Conservation (phyloP, 2,113 vertebrate species). For the Antennarius striatus region DNA sequence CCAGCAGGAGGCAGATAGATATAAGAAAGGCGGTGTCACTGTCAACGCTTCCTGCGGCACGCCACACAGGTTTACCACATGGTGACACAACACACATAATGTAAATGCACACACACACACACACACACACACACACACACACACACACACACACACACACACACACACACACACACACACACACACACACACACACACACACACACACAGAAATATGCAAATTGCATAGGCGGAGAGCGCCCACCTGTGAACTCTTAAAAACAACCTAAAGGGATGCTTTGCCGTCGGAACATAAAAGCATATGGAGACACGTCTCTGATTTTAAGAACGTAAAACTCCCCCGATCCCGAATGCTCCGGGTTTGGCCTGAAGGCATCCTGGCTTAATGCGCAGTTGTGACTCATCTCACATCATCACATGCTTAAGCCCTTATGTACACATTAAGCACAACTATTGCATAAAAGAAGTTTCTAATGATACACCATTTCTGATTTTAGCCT, state of each 20-base stretch:
- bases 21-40: conserved; percentile 5
- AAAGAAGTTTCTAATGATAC: conserved; percentile 24
- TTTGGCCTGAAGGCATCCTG: conserved; percentile 30
- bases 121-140: conserved; percentile 1
- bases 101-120: conserved; percentile 10
- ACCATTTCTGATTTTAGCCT: conserved; percentile 1
- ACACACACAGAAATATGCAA: background rate
- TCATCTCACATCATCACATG: conserved; percentile 39
- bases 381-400: conserved; percentile 44
- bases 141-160: conserved; percentile 16
- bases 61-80: conserved; percentile 8
- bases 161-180: conserved; percentile 7
- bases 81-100: conserved; percentile 11
- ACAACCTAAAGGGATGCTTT: conserved; percentile 28
- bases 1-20: conserved; percentile 25
- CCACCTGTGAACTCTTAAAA: conserved; percentile 29
- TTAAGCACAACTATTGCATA: conserved; percentile 8
- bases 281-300: conserved; percentile 7
- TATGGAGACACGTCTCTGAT: background rate
- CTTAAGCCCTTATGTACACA: conserved; percentile 5
- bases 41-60: conserved; percentile 11
- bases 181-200: conserved; percentile 13
- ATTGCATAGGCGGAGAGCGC: background rate
- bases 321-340: conserved; percentile 26
- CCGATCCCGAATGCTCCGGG: conserved; percentile 32